Conservation (phyloP, 2,113 vertebrate species). For the Trogon surrucura region DNA sequence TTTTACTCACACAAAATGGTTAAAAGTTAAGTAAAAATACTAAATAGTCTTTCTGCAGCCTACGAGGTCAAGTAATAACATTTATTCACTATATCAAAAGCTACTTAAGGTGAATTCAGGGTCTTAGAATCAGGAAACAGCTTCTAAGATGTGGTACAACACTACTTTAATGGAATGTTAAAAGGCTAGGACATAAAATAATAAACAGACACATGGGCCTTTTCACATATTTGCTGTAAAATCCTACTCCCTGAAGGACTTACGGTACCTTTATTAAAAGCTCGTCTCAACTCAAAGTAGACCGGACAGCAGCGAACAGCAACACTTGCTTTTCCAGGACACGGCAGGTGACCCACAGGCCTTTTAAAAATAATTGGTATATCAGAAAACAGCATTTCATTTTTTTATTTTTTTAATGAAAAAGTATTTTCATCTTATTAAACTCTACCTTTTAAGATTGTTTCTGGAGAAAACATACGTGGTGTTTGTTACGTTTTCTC, state of each 20-base stretch:
- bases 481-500: slow-evolving; percentile 94
- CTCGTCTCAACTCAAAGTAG: slow-evolving; percentile 88
- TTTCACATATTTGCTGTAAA: not conserved
- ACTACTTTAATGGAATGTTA: not conserved
- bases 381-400: not conserved
- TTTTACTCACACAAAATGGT: not conserved
- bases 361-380: slow-evolving; percentile 60
- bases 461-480: slow-evolving; percentile 96
- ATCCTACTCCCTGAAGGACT: not conserved
- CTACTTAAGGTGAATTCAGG: not conserved
- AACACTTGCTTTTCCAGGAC: slow-evolving; percentile 91
- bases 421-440: not conserved
- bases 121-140: slow-evolving; percentile 7
- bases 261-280: slow-evolving; percentile 76
- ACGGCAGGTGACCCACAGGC: slow-evolving; percentile 92
- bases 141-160: not conserved
- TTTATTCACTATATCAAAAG: not conserved
- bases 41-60: not conserved
- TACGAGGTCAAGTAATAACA: not conserved
- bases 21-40: not conserved
- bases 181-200: not conserved
- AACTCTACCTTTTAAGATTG: slow-evolving; percentile 87
- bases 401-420: not conserved
- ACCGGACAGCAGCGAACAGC: slow-evolving; percentile 96
- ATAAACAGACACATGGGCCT: not conserved